phyloP scores from a whole-genome alignment of 2,888 invertebrate species.

The Hyposoter dolosus region DNA sequence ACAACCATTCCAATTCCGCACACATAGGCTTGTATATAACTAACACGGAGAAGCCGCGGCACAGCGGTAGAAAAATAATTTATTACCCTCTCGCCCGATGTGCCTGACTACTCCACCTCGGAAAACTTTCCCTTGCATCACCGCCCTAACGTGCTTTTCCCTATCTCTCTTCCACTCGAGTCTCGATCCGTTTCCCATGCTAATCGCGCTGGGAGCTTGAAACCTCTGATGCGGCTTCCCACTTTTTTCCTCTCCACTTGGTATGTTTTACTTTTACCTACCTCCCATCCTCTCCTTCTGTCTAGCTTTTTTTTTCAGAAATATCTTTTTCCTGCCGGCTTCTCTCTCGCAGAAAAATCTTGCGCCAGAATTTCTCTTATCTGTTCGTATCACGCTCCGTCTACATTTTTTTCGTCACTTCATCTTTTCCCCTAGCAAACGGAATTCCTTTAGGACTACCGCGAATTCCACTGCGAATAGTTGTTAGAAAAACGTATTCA shows the following conservation, averaged over 20 bases:
- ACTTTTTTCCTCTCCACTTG: constrained; percentile 47
- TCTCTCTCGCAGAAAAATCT: constrained; percentile 26
- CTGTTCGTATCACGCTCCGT: constrained; percentile 36
- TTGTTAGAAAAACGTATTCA: constrained; percentile 14
- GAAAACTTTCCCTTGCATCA: constrained; percentile 61
- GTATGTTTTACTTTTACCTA: constrained; percentile 39
- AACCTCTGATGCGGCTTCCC: constrained; percentile 35
- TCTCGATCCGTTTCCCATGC: constrained; percentile 59
- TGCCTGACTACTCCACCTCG: constrained; percentile 39
- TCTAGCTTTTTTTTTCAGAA: neutral
- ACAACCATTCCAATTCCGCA: constrained; percentile 5
- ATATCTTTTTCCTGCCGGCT: neutral
- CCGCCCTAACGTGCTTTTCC: constrained; percentile 41
- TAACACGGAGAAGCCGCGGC: constrained; percentile 31
- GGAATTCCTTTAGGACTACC: constrained; percentile 17
- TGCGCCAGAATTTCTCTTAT: constrained; percentile 9
- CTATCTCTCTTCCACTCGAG: constrained; percentile 56
- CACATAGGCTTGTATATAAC: neutral
- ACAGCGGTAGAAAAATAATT: constrained; percentile 65
- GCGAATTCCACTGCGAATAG: constrained; percentile 6
- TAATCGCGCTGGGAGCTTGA: constrained; percentile 57
- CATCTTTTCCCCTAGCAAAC: constrained; percentile 33
- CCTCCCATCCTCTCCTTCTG: neutral
- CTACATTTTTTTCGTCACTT: constrained; percentile 15
- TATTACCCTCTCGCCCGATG: constrained; percentile 61